These are phyloP conservation scores for Cyprinodon variegatus DNA, from an alignment of 2,113 vertebrate genomes.

Conservation along the genomic window DNA sequence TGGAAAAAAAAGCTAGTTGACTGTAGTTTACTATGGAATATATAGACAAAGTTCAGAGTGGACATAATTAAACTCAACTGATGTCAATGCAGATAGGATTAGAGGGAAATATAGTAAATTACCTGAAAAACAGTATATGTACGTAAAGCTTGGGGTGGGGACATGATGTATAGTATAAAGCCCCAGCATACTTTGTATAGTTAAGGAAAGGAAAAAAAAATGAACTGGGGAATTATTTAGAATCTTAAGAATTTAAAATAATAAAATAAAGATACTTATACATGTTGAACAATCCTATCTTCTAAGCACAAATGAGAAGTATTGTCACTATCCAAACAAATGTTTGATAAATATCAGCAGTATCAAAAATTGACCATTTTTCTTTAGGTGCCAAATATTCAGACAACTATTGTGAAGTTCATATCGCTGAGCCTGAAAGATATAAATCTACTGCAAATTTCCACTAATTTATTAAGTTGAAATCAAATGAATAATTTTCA, in stretches of 20 bases:
- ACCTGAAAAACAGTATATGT: neutral
- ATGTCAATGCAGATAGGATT: too few relatives aligned
- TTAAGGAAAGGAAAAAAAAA: neutral
- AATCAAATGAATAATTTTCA: constrained; percentile 56
- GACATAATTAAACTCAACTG: too few relatives aligned
- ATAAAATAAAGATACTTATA: too few relatives aligned
- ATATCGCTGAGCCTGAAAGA: neutral
- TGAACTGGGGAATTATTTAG: too few relatives aligned
- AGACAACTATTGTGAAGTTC: neutral
- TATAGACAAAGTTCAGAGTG: too few relatives aligned
- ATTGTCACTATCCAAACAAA: too few relatives aligned
- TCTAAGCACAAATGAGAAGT: neutral
- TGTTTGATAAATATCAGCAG: too few relatives aligned
- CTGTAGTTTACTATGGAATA: too few relatives aligned
- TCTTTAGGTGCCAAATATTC: neutral
- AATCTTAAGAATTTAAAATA: too few relatives aligned
- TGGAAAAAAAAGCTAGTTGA: too few relatives aligned
- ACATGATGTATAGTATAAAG: neutral
- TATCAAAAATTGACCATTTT: neutral
- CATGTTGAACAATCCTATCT: neutral
- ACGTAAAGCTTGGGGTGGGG: too few relatives aligned
- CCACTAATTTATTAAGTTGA: neutral
- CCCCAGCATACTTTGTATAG: neutral
- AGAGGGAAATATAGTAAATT: too few relatives aligned
- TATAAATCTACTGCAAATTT: neutral